Conservation (phyloP, 2,888 invertebrate genomes). For the Drosophila koepferae region DNA sequence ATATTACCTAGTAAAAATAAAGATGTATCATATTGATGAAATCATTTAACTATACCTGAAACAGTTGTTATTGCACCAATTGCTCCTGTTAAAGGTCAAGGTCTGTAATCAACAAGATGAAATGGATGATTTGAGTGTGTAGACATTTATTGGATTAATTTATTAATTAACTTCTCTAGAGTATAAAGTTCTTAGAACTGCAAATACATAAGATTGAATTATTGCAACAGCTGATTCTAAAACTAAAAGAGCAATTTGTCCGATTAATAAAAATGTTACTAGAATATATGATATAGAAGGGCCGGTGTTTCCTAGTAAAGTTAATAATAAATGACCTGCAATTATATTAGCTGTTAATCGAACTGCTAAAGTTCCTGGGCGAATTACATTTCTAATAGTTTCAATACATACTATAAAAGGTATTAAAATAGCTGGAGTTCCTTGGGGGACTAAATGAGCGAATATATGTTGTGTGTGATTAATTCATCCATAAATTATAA, state of each 20-base stretch:
- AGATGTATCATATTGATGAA: conserved; percentile 86
- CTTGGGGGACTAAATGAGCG: conserved; percentile 89
- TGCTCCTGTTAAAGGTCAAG: conserved; percentile 88
- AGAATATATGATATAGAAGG: not conserved
- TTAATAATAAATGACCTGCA: conserved; percentile 90
- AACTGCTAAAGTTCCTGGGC: conserved; percentile 89
- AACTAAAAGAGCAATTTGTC: conserved; percentile 85
- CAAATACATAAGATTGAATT: conserved; percentile 88
- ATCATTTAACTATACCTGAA: conserved; percentile 88
- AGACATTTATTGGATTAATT: conserved; percentile 76
- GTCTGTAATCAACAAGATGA: conserved; percentile 89
- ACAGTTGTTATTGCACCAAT: conserved; percentile 87
- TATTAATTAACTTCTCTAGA: conserved; percentile 88
- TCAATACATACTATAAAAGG: conserved; percentile 91
- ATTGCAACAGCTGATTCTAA: conserved; percentile 87
- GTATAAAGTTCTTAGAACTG: conserved; percentile 88
- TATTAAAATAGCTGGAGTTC: conserved; percentile 88
- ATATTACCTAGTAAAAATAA: conserved; percentile 86
- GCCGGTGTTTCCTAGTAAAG: conserved; percentile 85
- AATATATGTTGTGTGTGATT: conserved; percentile 88
- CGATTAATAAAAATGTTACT: conserved; percentile 54
- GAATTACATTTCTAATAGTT: conserved; percentile 90
- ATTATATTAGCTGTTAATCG: conserved; percentile 92
- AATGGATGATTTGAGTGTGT: conserved; percentile 87
- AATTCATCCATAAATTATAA: conserved; percentile 89